phyloP scores from a whole-genome alignment of 2,888 invertebrate genomes.

The Lasioglossum villosulum region DNA sequence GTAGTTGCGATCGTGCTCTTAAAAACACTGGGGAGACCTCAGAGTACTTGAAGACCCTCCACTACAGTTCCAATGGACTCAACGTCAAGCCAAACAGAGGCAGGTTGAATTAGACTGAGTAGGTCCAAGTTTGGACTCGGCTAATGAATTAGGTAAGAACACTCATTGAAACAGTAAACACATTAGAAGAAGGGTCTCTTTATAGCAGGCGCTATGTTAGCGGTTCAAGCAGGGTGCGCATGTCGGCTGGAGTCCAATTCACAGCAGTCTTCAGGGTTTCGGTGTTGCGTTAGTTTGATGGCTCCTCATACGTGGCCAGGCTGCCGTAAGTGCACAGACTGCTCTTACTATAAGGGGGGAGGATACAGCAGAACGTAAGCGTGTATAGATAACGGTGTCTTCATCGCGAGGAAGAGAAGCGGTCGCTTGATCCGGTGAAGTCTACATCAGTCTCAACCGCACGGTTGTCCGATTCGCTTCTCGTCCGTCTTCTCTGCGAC shows the following conservation, averaged over 20 bases:
- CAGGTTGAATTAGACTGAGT: too few relatives aligned
- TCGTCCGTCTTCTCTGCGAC: background rate
- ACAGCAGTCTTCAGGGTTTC: slow-evolving; percentile 34
- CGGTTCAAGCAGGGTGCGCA: slow-evolving; percentile 10
- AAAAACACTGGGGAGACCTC: background rate
- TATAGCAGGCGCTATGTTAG: background rate
- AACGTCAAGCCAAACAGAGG: background rate
- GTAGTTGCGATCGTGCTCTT: too few relatives aligned
- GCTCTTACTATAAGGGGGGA: slow-evolving; percentile 50
- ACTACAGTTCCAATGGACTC: background rate
- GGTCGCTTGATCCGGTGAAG: slow-evolving; percentile 15
- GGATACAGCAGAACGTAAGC: slow-evolving; percentile 57
- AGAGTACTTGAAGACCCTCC: background rate
- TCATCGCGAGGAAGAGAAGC: slow-evolving; percentile 30
- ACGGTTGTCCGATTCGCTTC: background rate
- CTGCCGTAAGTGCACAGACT: slow-evolving; percentile 13
- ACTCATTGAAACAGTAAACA: too few relatives aligned
- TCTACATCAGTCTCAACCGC: slow-evolving; percentile 2
- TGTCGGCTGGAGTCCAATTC: background rate
- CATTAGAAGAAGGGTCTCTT: too few relatives aligned
- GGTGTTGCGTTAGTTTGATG: slow-evolving; percentile 26
- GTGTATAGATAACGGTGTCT: slow-evolving; percentile 71
- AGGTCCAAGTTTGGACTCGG: too few relatives aligned
- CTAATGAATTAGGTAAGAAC: too few relatives aligned
- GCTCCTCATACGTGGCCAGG: slow-evolving; percentile 50